Evolutionary conservation across 2,888 invertebrate species (phyloP), one percentile per base, ranked within the genome.

Genomic region (Meta bourneti): DNA sequence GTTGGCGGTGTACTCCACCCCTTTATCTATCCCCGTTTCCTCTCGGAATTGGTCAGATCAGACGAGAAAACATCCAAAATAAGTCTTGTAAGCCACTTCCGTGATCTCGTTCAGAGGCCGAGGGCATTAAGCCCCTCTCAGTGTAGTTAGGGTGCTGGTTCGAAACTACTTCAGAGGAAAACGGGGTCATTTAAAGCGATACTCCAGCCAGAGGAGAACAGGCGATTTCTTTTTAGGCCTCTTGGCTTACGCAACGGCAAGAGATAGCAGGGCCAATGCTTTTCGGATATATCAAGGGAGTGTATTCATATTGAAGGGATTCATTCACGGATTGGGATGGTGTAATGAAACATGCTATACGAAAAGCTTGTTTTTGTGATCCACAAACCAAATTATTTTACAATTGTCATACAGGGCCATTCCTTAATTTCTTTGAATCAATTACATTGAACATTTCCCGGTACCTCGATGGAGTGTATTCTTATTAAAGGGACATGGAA

Each of bases 171-270:
- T 70, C 19, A 51, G 49, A 48, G 49, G 71, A 71, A 82, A 82
- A 82, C 70, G 71, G 81, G 71, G 70, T 51, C 49, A 82, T 82
- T 82, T 71, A 51, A 51, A 7, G 81, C 70, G 48, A 9, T 48
- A 80, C 80, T 78, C 61, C 61, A 6, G 34, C 34, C 16, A 80
- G 16, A 61, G 34, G 61, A 61, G 61, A 54, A 80, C 69, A 70
- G 49, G 69, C 81, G 71, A 82, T 82, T 82, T 82, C 78, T 77
- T 85, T 85, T 49, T 34, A 49, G 69, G 75, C 69, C 75, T n/a
- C 75, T 48, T n/a, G 84, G 34, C 61, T 85, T 75, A 48, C n/a
- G 48, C 48, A 61, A 34, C n/a, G 61, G 75, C 54, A 84, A 69
- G 69, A 54, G 19, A 52, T 34, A 19, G 20, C 49, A 54, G 49